Conservation (phyloP, 2,797 vertebrate genomes). For the Anisognathus igniventris region DNA sequence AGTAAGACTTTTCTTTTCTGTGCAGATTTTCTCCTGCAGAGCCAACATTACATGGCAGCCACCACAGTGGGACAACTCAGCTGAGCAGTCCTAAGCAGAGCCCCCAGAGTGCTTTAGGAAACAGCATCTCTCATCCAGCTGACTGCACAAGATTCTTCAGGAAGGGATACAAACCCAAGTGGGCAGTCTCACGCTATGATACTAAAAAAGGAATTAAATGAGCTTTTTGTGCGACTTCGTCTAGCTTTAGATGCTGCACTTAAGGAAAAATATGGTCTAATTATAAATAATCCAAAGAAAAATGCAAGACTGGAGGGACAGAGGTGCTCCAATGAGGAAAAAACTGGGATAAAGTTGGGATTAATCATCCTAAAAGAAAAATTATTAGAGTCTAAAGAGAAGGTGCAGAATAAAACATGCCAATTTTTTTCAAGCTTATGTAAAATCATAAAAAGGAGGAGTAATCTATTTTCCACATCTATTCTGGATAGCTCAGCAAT, state of each 20-base stretch:
- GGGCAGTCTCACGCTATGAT: neutral
- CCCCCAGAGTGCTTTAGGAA: neutral
- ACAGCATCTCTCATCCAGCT: rapidly evolving
- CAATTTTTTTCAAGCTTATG: neutral
- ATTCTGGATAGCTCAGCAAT: neutral
- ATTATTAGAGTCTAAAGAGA: neutral
- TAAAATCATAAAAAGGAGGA: neutral
- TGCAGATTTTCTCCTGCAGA: neutral
- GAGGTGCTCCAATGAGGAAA: neutral
- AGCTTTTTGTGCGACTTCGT: neutral
- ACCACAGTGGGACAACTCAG: neutral
- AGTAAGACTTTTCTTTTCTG: neutral
- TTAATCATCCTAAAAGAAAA: neutral
- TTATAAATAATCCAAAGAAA: neutral
- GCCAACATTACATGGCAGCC: neutral
- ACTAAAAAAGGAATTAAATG: neutral
- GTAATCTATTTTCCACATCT: neutral
- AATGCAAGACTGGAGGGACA: neutral
- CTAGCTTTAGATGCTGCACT: neutral
- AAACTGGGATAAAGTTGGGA: neutral
- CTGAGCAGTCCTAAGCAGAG: neutral
- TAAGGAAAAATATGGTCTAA: neutral
- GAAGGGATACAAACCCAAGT: neutral
- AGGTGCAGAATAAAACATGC: neutral
- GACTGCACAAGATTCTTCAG: neutral